Evolutionary conservation across 2,113 vertebrate species (phyloP).

Genomic region (Spermophilus dauricus): DNA sequence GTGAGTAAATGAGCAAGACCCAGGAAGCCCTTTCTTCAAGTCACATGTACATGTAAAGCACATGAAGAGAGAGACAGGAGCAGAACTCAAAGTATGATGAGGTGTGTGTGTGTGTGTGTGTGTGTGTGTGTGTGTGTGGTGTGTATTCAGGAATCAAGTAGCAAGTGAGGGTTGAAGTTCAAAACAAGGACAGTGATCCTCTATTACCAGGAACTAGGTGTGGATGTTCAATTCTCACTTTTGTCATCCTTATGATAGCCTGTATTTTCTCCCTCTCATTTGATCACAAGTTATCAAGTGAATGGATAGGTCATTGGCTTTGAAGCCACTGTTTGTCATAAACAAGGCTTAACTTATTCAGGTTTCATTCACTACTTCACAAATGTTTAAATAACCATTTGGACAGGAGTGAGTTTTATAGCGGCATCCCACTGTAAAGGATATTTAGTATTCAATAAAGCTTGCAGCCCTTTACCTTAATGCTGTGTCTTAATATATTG

Average conservation of each 20-base stretch:
- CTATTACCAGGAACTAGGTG: background rate
- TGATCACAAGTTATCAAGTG: background rate
- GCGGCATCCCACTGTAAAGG: slow-evolving; percentile 55
- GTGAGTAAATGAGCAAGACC: background rate
- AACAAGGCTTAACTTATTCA: slow-evolving; percentile 1
- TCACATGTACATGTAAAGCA: slow-evolving; percentile 29
- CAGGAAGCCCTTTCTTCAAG: background rate
- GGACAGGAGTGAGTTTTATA: slow-evolving; percentile 45
- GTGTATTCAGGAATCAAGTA: background rate
- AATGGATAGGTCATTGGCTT: background rate
- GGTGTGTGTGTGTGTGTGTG: too few relatives aligned
- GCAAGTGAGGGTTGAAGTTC: background rate
- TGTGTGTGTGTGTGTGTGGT: too few relatives aligned
- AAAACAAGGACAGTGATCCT: background rate
- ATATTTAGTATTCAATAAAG: slow-evolving; percentile 81
- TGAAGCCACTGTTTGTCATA: slow-evolving; percentile 3
- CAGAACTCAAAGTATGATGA: background rate
- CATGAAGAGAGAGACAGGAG: background rate
- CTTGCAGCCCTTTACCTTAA: slow-evolving; percentile 64
- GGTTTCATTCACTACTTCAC: slow-evolving; percentile 41
- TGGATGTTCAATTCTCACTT: background rate
- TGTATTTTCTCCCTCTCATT: background rate
- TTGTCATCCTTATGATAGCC: background rate
- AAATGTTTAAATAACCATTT: slow-evolving; percentile 55
- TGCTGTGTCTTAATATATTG: slow-evolving; percentile 68